A percentile compares a stretch with the other conserved stretches of the same genome.
Evolutionary conservation across 2,888 invertebrate species (phyloP).

Genomic region (Sycophila texana): DNA sequence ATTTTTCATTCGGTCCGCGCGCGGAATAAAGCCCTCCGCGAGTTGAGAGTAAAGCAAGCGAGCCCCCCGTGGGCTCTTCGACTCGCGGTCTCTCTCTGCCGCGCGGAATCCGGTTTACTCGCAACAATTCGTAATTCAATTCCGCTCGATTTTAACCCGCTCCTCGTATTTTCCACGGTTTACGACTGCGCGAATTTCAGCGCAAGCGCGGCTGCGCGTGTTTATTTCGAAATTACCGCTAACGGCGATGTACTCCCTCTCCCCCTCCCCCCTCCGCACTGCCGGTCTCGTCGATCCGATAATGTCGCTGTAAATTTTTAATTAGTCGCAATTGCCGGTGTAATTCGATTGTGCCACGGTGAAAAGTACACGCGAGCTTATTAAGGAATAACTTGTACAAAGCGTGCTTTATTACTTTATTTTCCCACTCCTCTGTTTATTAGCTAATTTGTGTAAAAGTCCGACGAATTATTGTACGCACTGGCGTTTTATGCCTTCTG

Average conservation of each 20-base stretch:
- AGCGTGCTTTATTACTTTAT: no score
- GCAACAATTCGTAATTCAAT: slow-evolving; percentile 40
- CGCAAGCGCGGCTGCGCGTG: slow-evolving; percentile 3
- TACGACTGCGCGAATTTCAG: background rate
- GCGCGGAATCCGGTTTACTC: slow-evolving; percentile 35
- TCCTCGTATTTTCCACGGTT: background rate
- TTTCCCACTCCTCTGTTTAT: no score
- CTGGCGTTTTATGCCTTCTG: no score
- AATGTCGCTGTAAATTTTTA: slow-evolving; percentile 12
- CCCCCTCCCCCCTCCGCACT: background rate
- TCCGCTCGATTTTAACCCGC: slow-evolving; percentile 34
- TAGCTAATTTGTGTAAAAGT: no score
- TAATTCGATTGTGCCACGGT: slow-evolving; percentile 5
- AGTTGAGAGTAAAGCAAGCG: background rate
- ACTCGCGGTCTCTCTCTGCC: background rate
- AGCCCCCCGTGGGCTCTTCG: background rate
- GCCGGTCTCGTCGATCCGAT: slow-evolving; percentile 15
- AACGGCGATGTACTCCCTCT: background rate
- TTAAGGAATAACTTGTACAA: no score
- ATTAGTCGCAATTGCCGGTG: background rate
- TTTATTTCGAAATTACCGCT: slow-evolving; percentile 31
- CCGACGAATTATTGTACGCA: no score
- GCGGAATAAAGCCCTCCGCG: slow-evolving; percentile 10
- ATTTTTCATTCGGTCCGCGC: slow-evolving; percentile 33
- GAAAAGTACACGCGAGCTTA: no score